Percentiles rank a stretch among this genome's conserved stretches.
These are phyloP conservation scores for Drosophila nigrodunni DNA, from an alignment of 1,140 invertebrate species.

Conservation along the genomic window DNA sequence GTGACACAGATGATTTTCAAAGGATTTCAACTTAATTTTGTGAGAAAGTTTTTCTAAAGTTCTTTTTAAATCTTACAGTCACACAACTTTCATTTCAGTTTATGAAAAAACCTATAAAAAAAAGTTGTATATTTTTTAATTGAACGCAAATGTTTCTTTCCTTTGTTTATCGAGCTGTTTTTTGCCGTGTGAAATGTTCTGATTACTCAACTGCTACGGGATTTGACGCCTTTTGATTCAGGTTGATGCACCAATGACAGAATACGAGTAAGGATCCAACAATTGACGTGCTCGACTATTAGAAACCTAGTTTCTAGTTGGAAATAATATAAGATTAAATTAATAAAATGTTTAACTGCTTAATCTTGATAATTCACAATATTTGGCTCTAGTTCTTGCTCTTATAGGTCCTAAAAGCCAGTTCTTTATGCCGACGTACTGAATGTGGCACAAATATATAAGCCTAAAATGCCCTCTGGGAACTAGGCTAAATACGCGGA, in stretches of 20 bases:
- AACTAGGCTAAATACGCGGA: slow-evolving; percentile 13
- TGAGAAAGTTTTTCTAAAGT: neutral
- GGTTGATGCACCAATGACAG: too few relatives aligned
- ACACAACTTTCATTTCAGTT: neutral
- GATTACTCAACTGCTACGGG: neutral
- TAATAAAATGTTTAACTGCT: too few relatives aligned
- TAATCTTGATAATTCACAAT: too few relatives aligned
- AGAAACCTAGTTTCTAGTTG: too few relatives aligned
- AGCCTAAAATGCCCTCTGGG: too few relatives aligned
- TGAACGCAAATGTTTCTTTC: neutral
- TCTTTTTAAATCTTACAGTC: neutral
- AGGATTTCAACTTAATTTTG: slow-evolving; percentile 11
- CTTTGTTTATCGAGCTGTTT: neutral
- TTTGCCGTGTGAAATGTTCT: neutral
- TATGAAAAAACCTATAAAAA: neutral
- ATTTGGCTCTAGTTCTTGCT: too few relatives aligned
- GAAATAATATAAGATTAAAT: too few relatives aligned
- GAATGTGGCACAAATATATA: too few relatives aligned
- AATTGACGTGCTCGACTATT: too few relatives aligned
- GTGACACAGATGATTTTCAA: neutral
- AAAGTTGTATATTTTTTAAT: neutral
- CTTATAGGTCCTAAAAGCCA: too few relatives aligned
- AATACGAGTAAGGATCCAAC: too few relatives aligned
- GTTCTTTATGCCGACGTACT: too few relatives aligned
- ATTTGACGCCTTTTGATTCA: neutral